These are phyloP conservation scores for Drosophila guanche DNA, from an alignment of 1,140 invertebrate species.

Conservation along the genomic window DNA sequence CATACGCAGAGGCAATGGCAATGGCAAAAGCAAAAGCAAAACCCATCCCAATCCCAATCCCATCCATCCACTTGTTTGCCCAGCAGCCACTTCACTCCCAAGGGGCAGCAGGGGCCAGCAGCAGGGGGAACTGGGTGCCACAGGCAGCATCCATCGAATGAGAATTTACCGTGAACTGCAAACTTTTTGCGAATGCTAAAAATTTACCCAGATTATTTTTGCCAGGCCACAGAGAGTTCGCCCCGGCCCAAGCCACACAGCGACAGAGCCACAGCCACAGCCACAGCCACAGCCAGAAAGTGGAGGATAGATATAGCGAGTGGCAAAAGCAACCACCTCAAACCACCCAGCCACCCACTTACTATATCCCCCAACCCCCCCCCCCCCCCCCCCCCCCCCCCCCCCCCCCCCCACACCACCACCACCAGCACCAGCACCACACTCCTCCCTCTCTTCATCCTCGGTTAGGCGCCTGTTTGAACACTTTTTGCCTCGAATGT, in stretches of 20 bases:
- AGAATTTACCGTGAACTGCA: conserved; percentile 51
- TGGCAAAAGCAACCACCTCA: no score
- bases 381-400: conserved; percentile 4
- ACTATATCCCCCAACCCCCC: not conserved
- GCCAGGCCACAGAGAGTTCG: conserved; percentile 40
- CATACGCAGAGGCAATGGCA: no score
- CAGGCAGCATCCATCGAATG: conserved; percentile 36
- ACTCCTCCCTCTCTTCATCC: conserved; percentile 4
- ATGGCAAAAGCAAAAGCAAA: no score
- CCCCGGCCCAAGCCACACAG: not conserved
- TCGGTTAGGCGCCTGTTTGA: conserved; percentile 52
- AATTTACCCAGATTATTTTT: conserved; percentile 60
- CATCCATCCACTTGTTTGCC: conserved; percentile 47
- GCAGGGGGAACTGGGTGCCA: not conserved
- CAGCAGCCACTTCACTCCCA: conserved; percentile 39
- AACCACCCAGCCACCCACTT: no score
- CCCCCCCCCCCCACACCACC: not conserved
- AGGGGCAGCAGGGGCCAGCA: not conserved
- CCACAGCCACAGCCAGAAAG: no score
- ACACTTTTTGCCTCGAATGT: conserved; percentile 70
- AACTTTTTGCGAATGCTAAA: conserved; percentile 63
- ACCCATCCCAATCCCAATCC: not conserved
- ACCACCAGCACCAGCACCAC: no score
- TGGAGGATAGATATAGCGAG: no score
- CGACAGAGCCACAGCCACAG: no score